Evolutionary conservation across 2,888 invertebrate species (phyloP).

Genomic region (Bombyx huttoni): DNA sequence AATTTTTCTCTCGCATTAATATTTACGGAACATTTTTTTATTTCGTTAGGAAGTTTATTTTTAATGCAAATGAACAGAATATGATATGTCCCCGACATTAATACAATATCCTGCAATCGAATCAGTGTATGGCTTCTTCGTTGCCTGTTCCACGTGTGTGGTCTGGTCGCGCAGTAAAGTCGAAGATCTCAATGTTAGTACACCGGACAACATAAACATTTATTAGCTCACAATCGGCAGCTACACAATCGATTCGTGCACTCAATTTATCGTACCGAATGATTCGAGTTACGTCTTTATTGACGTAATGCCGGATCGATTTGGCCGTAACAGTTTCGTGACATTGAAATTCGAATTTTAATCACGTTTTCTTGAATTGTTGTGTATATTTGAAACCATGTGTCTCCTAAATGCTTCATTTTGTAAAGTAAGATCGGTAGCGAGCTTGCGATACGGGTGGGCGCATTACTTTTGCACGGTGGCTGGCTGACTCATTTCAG

Average conservation of each 20-base stretch:
- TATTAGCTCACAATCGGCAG: constrained; percentile 58
- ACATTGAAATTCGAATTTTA: constrained; percentile 5
- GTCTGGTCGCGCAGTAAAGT: constrained; percentile 61
- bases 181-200: constrained; percentile 57
- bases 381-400: constrained; percentile 7
- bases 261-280: constrained; percentile 38
- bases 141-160: constrained; percentile 58
- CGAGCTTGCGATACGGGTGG: constrained; percentile 25
- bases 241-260: constrained; percentile 52
- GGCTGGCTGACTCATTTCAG: constrained; percentile 44
- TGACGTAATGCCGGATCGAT: constrained; percentile 38
- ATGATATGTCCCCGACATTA: constrained; percentile 48
- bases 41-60: constrained; percentile 20
- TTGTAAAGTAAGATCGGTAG: background rate
- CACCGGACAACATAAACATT: constrained; percentile 54
- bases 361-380: constrained; percentile 12
- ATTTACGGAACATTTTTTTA: background rate
- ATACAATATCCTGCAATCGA: constrained; percentile 66
- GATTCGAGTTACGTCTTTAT: constrained; percentile 34
- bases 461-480: constrained; percentile 34
- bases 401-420: background rate
- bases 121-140: constrained; percentile 51
- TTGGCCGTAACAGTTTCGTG: constrained; percentile 14
- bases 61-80: constrained; percentile 32
- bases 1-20: no score